Conservation (phyloP, 2,888 invertebrate species). For the Ochropleura plecta region DNA sequence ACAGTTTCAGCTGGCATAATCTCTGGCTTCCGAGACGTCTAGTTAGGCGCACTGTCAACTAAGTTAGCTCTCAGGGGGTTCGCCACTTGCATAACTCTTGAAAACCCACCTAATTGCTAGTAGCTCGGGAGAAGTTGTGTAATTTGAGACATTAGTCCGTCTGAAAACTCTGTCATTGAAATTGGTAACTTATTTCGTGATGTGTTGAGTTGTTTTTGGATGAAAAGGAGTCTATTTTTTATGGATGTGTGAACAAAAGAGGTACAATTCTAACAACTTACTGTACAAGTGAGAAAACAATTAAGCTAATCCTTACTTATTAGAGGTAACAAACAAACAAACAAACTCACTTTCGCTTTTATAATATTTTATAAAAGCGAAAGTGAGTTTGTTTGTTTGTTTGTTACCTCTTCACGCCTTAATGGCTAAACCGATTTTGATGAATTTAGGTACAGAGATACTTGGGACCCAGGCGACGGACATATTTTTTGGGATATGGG, state of each 20-base stretch:
- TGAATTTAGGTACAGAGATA: too few species aligned
- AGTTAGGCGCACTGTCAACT: constrained; percentile 57
- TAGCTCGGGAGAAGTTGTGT: constrained; percentile 52
- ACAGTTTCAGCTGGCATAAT: constrained; percentile 54
- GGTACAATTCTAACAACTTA: too few species aligned
- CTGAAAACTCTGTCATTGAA: constrained; percentile 22
- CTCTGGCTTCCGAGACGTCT: constrained; percentile 43
- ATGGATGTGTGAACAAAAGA: background rate
- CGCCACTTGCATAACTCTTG: constrained; percentile 55
- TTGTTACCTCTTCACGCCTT: too few species aligned
- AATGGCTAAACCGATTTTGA: too few species aligned
- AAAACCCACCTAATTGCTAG: constrained; percentile 64
- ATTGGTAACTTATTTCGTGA: constrained; percentile 23
- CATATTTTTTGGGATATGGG: too few species aligned
- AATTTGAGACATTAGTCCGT: constrained; percentile 48
- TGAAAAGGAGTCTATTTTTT: background rate
- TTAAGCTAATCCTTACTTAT: too few species aligned
- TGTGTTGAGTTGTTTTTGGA: constrained; percentile 4
- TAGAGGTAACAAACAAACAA: too few species aligned
- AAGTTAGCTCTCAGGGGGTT: constrained; percentile 54
- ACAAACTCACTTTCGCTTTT: too few species aligned
- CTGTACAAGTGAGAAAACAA: too few species aligned
- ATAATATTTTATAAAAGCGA: too few species aligned
- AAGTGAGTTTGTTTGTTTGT: too few species aligned
- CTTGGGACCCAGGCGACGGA: too few species aligned